Conservation (phyloP, 2,888 invertebrate species). For the Orthonychiurus folsomi region DNA sequence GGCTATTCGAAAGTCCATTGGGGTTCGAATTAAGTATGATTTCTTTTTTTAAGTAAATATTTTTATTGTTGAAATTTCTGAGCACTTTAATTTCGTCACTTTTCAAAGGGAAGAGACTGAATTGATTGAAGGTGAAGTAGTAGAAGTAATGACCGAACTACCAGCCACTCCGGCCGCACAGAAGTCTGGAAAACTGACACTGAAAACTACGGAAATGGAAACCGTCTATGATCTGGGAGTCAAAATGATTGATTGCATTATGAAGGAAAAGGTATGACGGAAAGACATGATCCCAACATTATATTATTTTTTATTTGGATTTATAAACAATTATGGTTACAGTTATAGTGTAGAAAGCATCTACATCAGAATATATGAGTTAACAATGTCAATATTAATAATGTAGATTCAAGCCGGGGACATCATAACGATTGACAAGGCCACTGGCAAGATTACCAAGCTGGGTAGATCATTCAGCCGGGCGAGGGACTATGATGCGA, state of each 20-base stretch:
- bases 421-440: conserved; percentile 96
- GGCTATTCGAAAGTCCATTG: conserved; percentile 92
- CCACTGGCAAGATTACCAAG: conserved; percentile 84
- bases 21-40: conserved; percentile 84
- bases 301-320: too few relatives aligned
- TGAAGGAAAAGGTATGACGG: conserved; percentile 83
- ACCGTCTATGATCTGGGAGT: conserved; percentile 96
- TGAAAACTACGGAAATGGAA: conserved; percentile 99
- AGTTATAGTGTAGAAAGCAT: too few relatives aligned
- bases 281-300: too few relatives aligned
- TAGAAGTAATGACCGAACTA: conserved; percentile 91
- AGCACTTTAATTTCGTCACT: too few relatives aligned
- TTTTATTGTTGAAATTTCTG: not conserved
- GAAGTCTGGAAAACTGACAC: conserved; percentile 68
- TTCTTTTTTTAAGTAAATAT: conserved; percentile 37
- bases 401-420: conserved; percentile 77
- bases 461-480: conserved; percentile 91
- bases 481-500: conserved; percentile 96
- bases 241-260: conserved; percentile 93
- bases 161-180: conserved; percentile 83
- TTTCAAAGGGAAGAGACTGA: conserved; percentile 97
- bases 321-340: too few relatives aligned
- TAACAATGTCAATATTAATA: conserved; percentile 3
- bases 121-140: conserved; percentile 98
- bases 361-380: too few relatives aligned